These are phyloP conservation scores for Elaphurus davidianus DNA, from an alignment of 2,113 vertebrate genomes.

Conservation along the genomic window DNA sequence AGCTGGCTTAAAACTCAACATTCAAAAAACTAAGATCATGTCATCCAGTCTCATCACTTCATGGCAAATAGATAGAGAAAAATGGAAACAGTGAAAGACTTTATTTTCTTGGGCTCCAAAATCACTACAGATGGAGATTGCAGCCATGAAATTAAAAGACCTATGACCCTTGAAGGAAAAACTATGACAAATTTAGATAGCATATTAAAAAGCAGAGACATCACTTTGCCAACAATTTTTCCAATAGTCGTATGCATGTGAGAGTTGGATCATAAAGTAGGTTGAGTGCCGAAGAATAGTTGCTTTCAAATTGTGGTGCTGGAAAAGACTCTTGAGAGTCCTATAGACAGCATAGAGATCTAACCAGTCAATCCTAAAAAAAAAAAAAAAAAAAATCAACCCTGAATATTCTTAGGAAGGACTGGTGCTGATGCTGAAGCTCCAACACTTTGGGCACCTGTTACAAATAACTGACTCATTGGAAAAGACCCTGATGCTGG, in stretches of 20 bases:
- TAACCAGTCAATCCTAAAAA: not conserved
- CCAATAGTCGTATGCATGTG: not conserved
- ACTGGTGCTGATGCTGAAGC: not conserved
- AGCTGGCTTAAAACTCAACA: not conserved
- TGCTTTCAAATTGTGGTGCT: not conserved
- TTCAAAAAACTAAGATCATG: not conserved
- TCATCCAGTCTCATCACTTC: not conserved
- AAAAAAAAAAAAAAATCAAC: not conserved
- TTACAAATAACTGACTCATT: not conserved
- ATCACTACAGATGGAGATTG: not conserved
- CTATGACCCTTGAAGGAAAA: not conserved
- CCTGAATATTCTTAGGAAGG: not conserved
- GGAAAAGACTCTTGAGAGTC: not conserved
- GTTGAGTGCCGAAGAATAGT: fast-evolving
- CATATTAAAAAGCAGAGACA: not conserved
- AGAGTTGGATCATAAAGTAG: not conserved
- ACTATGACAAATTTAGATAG: not conserved
- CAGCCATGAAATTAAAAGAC: not conserved
- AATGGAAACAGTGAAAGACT: not conserved
- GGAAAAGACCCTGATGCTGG: not conserved
- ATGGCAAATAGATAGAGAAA: not conserved
- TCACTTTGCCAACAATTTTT: not conserved
- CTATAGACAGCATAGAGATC: not conserved
- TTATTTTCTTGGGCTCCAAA: not conserved
- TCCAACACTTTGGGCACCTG: not conserved